phyloP scores from a whole-genome alignment of 1,140 invertebrate genomes.

The Aplysia californica region DNA sequence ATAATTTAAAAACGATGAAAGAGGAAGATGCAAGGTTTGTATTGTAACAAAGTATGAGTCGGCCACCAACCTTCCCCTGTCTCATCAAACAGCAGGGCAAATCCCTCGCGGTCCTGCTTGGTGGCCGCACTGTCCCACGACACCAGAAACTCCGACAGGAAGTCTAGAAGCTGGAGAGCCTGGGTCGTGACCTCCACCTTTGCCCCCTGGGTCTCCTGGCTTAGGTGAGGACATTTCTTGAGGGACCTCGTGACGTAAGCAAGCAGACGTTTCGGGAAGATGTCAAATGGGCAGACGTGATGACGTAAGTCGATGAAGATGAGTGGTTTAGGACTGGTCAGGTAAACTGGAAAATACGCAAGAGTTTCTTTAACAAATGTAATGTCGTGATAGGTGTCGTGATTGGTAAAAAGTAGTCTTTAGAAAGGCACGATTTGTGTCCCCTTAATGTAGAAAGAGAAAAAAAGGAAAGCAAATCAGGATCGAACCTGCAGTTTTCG shows the following conservation, averaged over 20 bases:
- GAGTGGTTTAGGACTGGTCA: too few relatives aligned
- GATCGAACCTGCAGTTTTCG: too few relatives aligned
- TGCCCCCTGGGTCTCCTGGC: background rate
- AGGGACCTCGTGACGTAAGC: background rate
- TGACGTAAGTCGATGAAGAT: background rate
- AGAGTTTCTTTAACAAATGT: too few relatives aligned
- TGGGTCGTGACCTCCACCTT: background rate
- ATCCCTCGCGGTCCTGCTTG: background rate
- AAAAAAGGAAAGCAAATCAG: too few relatives aligned
- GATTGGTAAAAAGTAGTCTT: too few relatives aligned
- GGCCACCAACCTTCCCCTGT: conserved; percentile 28
- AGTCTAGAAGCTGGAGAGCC: background rate
- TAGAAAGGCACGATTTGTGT: too few relatives aligned
- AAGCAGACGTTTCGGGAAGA: background rate
- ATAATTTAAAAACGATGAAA: too few relatives aligned
- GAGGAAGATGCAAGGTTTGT: too few relatives aligned
- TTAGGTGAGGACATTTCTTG: background rate
- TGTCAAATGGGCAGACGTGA: background rate
- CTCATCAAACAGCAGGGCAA: conserved; percentile 30
- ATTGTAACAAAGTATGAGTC: background rate
- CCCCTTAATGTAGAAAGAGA: too few relatives aligned
- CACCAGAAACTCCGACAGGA: background rate
- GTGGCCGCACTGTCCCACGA: background rate
- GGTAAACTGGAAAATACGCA: too few relatives aligned
- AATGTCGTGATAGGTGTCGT: too few relatives aligned